phyloP scores from a whole-genome alignment of 2,888 invertebrate species.

The Lagria hirta region DNA sequence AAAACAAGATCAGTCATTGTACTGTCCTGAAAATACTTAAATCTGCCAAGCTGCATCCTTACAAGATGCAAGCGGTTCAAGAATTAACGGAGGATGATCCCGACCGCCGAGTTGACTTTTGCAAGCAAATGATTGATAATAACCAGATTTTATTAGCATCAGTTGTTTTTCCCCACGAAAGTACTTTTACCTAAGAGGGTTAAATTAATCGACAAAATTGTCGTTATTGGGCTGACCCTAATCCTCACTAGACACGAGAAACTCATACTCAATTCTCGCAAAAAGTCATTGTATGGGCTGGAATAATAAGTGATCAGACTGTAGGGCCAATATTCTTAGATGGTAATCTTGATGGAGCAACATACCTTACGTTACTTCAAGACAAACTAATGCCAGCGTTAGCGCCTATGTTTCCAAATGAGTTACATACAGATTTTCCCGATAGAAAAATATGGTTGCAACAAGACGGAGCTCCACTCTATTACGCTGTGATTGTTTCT shows the following conservation, averaged over 20 bases:
- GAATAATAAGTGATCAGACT: too few species aligned
- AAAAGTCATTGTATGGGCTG: too few species aligned
- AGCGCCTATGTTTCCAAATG: too few species aligned
- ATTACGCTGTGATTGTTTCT: too few species aligned
- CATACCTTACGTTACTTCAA: too few species aligned
- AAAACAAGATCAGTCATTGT: too few species aligned
- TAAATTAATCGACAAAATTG: background rate
- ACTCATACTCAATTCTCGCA: slow-evolving; percentile 1
- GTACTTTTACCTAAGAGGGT: background rate
- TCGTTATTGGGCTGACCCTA: slow-evolving; percentile 1
- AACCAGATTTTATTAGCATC: background rate
- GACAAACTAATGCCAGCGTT: too few species aligned
- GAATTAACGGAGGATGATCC: background rate
- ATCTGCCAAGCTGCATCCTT: background rate
- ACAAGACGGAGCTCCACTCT: too few species aligned
- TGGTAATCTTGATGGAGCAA: too few species aligned
- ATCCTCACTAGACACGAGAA: slow-evolving; percentile 1
- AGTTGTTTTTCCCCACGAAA: background rate
- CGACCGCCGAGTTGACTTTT: background rate
- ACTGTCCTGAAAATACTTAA: background rate
- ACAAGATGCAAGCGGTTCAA: background rate
- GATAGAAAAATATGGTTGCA: too few species aligned
- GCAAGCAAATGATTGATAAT: background rate
- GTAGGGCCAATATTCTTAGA: too few species aligned
- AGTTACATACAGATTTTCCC: too few species aligned